A percentile compares a stretch with the other conserved stretches of the same genome.
Conservation (phyloP, 2,888 invertebrate species). For the Chalcosyrphus nemorum region DNA sequence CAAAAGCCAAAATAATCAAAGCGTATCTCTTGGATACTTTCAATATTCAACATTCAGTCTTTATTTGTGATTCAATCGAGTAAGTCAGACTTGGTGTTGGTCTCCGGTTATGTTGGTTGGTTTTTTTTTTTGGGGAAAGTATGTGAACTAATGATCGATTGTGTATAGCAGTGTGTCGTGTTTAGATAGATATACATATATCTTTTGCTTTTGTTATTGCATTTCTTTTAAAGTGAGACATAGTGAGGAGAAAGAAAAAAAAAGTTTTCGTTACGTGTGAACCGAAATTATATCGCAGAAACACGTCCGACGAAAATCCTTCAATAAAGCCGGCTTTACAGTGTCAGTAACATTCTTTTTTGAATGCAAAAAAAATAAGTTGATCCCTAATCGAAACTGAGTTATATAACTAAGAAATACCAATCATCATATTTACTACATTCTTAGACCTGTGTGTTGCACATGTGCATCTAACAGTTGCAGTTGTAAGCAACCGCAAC, state of each 20-base stretch:
- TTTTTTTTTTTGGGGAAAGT: slow-evolving; percentile 54
- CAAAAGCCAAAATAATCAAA: slow-evolving; percentile 42
- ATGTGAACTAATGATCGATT: slow-evolving; percentile 41
- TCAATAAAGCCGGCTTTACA: slow-evolving; percentile 47
- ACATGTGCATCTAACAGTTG: slow-evolving; percentile 40
- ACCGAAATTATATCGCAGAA: slow-evolving; percentile 27
- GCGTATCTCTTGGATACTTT: slow-evolving; percentile 48
- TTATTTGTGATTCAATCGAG: slow-evolving; percentile 31
- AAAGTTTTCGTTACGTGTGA: slow-evolving; percentile 53
- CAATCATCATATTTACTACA: slow-evolving; percentile 21
- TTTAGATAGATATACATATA: slow-evolving; percentile 7
- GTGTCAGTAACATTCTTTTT: slow-evolving; percentile 29
- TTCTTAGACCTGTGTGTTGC: slow-evolving; percentile 23
- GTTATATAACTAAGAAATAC: slow-evolving; percentile 49
- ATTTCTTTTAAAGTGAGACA: slow-evolving; percentile 3
- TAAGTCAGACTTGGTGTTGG: background rate
- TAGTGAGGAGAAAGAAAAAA: background rate
- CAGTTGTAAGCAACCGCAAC: slow-evolving; percentile 35
- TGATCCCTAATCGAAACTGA: background rate
- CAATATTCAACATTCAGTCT: slow-evolving; percentile 48
- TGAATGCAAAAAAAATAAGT: slow-evolving; percentile 19
- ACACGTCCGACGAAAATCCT: background rate
- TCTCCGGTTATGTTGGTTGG: slow-evolving; percentile 6
- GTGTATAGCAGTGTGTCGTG: slow-evolving; percentile 4
- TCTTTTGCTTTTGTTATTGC: slow-evolving; percentile 30